Percentiles rank a stretch among this genome's conserved stretches.
These are phyloP conservation scores for Mongoloraphidia duomilia DNA, from an alignment of 2,888 invertebrate species.

Conservation along the genomic window DNA sequence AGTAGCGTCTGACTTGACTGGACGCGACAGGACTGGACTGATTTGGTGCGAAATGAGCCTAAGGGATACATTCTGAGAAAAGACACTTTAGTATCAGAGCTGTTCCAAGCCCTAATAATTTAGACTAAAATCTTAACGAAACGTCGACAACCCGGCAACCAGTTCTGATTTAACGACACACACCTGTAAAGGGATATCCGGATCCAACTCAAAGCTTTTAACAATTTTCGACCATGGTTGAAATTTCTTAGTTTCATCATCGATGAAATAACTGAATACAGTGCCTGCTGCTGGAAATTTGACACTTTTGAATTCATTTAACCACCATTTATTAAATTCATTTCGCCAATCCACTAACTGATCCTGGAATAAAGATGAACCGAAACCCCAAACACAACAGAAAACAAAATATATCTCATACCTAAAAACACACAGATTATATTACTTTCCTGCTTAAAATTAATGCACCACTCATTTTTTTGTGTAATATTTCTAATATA, in stretches of 20 bases:
- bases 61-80: too few relatives aligned
- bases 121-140: not conserved
- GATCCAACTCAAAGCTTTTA: conserved; percentile 64
- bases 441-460: not conserved
- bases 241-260: conserved; percentile 71
- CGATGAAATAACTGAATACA: conserved; percentile 82
- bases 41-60: too few relatives aligned
- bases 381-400: conserved; percentile 84
- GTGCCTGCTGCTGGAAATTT: conserved; percentile 74
- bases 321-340: conserved; percentile 93
- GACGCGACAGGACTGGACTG: too few relatives aligned
- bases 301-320: conserved; percentile 78
- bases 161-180: not conserved
- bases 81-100: too few relatives aligned
- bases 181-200: conserved; percentile 78
- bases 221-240: conserved; percentile 77
- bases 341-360: conserved; percentile 81
- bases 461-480: not conserved
- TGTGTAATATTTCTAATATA: too few relatives aligned
- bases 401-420: conserved; percentile 90
- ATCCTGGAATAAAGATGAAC: conserved; percentile 82
- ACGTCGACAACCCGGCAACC: too few relatives aligned
- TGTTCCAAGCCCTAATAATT: too few relatives aligned
- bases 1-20: too few relatives aligned
- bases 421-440: conserved; percentile 25